A percentile compares a stretch with the other conserved stretches of the same genome.
These are phyloP conservation scores for Patella vulgata DNA, from an alignment of 1,140 invertebrate species.

Conservation along the genomic window DNA sequence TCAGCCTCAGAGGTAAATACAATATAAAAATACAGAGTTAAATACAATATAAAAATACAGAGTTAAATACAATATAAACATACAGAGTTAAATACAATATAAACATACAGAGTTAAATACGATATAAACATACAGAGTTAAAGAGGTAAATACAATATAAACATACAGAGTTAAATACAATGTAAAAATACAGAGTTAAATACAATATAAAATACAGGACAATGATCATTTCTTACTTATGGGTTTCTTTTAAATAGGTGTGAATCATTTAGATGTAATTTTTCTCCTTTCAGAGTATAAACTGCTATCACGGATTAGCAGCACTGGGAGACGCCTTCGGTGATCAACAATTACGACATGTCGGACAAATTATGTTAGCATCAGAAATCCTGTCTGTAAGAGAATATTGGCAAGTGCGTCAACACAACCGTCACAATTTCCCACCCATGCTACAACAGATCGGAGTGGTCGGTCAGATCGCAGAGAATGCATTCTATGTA, in stretches of 20 bases:
- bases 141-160: not conserved
- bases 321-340: conserved; percentile 47
- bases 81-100: conserved; percentile 37
- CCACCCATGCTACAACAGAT: conserved; percentile 45
- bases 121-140: not conserved
- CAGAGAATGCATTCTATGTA: conserved; percentile 46
- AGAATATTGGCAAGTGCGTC: conserved; percentile 55
- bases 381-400: conserved; percentile 51
- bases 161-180: not conserved
- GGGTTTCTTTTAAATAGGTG: too few relatives aligned
- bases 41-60: conserved; percentile 14
- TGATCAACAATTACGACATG: conserved; percentile 38
- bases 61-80: conserved; percentile 28
- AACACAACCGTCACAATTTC: conserved; percentile 49
- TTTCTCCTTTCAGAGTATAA: conserved; percentile 53
- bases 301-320: conserved; percentile 56
- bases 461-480: conserved; percentile 49
- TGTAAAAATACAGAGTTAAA: not conserved
- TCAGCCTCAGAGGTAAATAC: conserved; percentile 53
- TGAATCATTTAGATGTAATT: too few relatives aligned
- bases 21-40: conserved; percentile 35
- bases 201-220: not conserved
- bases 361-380: conserved; percentile 48
- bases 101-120: not conserved
- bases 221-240: too few relatives aligned